Base-by-base conservation (phyloP, 1,140 invertebrate genomes). In the Drosophila pectinifera region DNA sequence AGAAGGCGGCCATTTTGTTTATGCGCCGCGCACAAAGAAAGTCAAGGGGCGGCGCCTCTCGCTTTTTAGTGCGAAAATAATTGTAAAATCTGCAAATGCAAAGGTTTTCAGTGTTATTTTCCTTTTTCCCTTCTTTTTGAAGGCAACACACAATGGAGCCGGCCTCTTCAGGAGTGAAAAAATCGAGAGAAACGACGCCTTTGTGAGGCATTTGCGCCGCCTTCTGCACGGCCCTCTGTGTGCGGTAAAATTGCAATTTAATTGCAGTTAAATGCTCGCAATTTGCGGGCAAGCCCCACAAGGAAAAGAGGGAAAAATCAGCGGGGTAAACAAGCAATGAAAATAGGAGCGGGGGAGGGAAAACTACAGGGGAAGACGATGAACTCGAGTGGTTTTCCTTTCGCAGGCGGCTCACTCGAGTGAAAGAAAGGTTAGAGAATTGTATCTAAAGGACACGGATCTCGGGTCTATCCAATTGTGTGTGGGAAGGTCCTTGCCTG, bases 11-110 rank as follows among this genome's bases (percentile, higher is more conserved):
- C 83, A 89, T 88, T 88, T 88, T 86, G 83, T 88, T 81, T 83
- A 59, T 89, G 84, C 54, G 74, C 65, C 42, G 70, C 61, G 68
- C 81, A 84, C 81, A 85, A 85, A 86, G 82, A 65, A 64, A 86
- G 82, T 86, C 83, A 88, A 88, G 83, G 79, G 84, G 84, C 79
- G 80, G 16, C 64, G 56, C 28, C 58, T 53, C 42, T 42, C 62
- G 75, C 75, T 89, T 88, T 89, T 80, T 90, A 88, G 84, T 89
- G 84, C 84, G 73, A 89, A 84, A 84, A 88, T 90, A 89, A 80
- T 88, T 88, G 80, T 78, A 86, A 69, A 81, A 69, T 67, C 57
- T 74, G 67, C 55, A 70, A 82, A 85, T 61, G 62, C 62, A 75
- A 75, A 58, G 61, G 53, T 72, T 72, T 72, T 18, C 68, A 76